phyloP scores from a whole-genome alignment of 2,888 invertebrate genomes.

The Erebia palarica region DNA sequence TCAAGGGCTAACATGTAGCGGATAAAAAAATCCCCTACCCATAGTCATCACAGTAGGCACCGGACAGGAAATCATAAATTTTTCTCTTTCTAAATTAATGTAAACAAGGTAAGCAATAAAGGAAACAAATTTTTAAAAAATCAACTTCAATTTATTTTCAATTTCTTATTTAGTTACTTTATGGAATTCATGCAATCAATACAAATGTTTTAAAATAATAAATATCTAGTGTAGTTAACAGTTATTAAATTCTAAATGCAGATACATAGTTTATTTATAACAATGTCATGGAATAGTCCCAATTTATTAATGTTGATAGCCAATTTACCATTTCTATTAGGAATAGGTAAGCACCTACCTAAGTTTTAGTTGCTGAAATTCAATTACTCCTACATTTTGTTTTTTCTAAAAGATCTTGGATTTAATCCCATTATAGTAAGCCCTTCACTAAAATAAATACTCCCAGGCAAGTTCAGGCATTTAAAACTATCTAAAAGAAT shows the following conservation, averaged over 20 bases:
- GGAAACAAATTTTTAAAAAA: constrained; percentile 60
- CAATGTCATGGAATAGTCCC: constrained; percentile 74
- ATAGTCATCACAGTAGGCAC: no score
- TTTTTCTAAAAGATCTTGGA: constrained; percentile 65
- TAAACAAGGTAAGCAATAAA: constrained; percentile 16
- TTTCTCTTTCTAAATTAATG: neutral
- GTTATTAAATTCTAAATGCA: constrained; percentile 79
- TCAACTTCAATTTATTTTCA: constrained; percentile 80
- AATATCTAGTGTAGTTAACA: constrained; percentile 73
- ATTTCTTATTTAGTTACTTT: constrained; percentile 72
- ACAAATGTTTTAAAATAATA: constrained; percentile 78
- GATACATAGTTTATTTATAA: constrained; percentile 62
- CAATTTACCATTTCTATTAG: constrained; percentile 44
- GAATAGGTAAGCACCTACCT: constrained; percentile 42
- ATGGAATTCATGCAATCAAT: constrained; percentile 79
- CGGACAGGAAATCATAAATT: neutral
- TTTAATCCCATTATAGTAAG: constrained; percentile 63
- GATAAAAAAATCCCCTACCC: no score
- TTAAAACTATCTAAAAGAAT: constrained; percentile 44
- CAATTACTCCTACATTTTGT: constrained; percentile 50
- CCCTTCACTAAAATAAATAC: constrained; percentile 53
- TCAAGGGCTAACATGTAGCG: no score
- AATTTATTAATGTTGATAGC: constrained; percentile 55
- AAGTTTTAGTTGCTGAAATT: constrained; percentile 47
- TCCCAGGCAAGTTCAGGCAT: constrained; percentile 77